Evolutionary conservation across 1,140 invertebrate genomes (phyloP).

Genomic region (Scaptomyza montana): DNA sequence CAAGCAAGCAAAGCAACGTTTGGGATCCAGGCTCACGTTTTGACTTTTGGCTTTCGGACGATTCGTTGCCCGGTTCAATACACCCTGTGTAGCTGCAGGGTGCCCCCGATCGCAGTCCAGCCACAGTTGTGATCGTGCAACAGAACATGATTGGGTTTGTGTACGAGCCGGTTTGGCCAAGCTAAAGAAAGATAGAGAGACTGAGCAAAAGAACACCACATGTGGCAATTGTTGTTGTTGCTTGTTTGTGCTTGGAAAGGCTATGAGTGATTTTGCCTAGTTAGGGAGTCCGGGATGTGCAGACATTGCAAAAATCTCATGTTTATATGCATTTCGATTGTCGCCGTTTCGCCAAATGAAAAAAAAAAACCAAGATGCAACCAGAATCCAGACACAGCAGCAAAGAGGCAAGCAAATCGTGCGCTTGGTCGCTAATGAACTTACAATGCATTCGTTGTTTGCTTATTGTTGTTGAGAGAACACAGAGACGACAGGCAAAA

Average conservation of each 20-base stretch:
- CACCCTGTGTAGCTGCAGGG: slow-evolving; percentile 77
- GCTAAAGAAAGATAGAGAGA: not conserved
- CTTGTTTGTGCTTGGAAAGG: slow-evolving; percentile 9
- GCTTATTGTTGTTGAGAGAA: slow-evolving; percentile 14
- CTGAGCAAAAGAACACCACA: slow-evolving; percentile 43
- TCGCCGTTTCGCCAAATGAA: slow-evolving; percentile 23
- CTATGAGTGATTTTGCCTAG: slow-evolving; percentile 81
- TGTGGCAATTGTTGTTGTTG: slow-evolving; percentile 52
- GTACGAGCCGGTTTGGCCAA: slow-evolving; percentile 58
- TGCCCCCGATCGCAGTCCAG: slow-evolving; percentile 51
- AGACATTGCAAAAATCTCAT: slow-evolving; percentile 70
- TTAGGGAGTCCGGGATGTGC: slow-evolving; percentile 56
- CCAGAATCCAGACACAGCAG: not conserved
- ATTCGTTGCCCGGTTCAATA: slow-evolving; percentile 61
- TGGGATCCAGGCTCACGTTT: slow-evolving; percentile 75
- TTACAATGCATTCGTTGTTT: slow-evolving; percentile 75
- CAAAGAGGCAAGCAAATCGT: slow-evolving; percentile 62
- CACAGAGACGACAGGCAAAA: not conserved
- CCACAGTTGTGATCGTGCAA: slow-evolving; percentile 43
- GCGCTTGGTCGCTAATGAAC: slow-evolving; percentile 77
- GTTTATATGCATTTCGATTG: slow-evolving; percentile 77
- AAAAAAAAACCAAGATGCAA: slow-evolving; percentile 1
- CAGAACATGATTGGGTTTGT: slow-evolving; percentile 31
- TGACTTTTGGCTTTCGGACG: slow-evolving; percentile 72
- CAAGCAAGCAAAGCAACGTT: not conserved